These are phyloP conservation scores for Orestias chungarensis DNA, from an alignment of 2,797 vertebrate genomes.

Conservation along the genomic window DNA sequence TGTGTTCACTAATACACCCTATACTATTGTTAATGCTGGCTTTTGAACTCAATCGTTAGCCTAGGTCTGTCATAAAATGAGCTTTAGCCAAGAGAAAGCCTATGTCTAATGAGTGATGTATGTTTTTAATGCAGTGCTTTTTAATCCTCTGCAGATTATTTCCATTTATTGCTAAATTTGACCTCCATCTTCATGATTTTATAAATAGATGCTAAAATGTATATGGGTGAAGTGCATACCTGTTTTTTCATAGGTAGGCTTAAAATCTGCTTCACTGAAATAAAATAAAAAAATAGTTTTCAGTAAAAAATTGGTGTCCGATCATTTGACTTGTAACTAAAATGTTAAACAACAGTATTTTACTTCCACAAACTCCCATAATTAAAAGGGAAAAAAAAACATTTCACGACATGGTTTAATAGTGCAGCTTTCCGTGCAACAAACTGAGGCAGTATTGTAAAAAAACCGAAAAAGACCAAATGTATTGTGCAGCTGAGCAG, in stretches of 20 bases:
- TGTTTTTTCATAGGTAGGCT: neutral
- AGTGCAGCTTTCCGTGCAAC: conserved; percentile 29
- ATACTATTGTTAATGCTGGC: neutral
- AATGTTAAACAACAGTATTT: no score
- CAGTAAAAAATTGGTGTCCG: neutral
- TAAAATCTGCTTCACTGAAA: neutral
- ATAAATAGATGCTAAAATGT: neutral
- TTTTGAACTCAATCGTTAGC: neutral
- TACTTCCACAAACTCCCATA: conserved; percentile 32
- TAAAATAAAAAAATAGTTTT: no score
- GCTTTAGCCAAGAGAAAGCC: neutral
- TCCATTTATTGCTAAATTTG: neutral
- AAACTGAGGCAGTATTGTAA: conserved; percentile 31
- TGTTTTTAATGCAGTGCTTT: neutral
- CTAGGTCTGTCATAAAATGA: neutral
- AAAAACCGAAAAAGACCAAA: conserved; percentile 22
- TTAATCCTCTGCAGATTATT: neutral
- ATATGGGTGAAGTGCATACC: no score
- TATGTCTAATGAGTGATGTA: neutral
- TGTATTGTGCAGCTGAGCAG: conserved; percentile 33
- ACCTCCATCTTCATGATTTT: neutral
- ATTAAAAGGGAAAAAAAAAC: conserved; percentile 13
- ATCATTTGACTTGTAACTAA: neutral
- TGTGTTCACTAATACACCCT: neutral
- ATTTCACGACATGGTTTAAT: conserved; percentile 22